phyloP scores from a whole-genome alignment of 1,140 invertebrate genomes.

The Orchesella cincta region DNA sequence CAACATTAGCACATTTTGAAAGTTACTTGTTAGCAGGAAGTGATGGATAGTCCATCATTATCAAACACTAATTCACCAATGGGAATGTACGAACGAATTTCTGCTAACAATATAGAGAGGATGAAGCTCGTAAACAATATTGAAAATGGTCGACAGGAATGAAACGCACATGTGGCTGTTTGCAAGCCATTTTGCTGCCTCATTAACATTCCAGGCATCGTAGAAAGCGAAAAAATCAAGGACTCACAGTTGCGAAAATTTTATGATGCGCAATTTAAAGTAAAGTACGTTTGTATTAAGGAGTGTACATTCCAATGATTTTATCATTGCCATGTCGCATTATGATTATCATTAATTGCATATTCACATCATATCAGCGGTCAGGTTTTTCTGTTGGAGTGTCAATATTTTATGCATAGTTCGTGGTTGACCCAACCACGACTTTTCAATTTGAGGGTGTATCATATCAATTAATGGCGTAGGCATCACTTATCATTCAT shows the following conservation, averaged over 20 bases:
- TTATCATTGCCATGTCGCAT: neutral
- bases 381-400: neutral
- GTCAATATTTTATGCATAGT: neutral
- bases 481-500: neutral
- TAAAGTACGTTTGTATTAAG: neutral
- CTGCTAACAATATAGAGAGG: too few species aligned
- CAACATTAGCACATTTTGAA: too few species aligned
- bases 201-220: neutral
- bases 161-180: too few species aligned
- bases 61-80: too few species aligned
- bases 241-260: neutral
- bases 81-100: too few species aligned
- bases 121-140: too few species aligned
- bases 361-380: neutral
- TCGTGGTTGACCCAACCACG: neutral
- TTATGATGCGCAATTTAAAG: neutral
- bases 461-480: conserved; percentile 1
- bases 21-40: too few species aligned
- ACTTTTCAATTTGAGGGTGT: conserved; percentile 16
- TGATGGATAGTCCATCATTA: too few species aligned
- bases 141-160: too few species aligned
- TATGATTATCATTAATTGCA: neutral
- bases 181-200: too few species aligned
- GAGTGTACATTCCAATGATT: neutral
- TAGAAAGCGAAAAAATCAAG: neutral